Conservation (phyloP, 2,113 vertebrate species). For the Philantomba maxwellii region DNA sequence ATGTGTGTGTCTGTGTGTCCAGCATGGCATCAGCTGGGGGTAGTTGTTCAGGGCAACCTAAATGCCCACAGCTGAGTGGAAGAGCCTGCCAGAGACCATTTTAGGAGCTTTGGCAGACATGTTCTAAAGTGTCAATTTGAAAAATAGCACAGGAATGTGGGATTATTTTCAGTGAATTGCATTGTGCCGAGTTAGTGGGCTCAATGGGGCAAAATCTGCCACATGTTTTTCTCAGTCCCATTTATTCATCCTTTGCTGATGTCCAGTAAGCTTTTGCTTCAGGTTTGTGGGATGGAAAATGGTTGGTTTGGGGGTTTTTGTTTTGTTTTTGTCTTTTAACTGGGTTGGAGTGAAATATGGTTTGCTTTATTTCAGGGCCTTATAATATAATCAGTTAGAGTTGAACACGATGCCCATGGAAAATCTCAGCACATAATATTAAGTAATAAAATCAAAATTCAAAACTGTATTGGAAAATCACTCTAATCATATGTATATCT, state of each 20-base stretch:
- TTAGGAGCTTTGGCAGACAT: slow-evolving; percentile 22
- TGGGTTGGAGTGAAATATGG: background rate
- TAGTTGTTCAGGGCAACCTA: background rate
- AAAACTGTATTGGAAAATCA: background rate
- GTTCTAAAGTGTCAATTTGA: slow-evolving; percentile 20
- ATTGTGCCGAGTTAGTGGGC: background rate
- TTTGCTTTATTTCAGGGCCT: background rate
- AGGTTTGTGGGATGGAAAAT: background rate
- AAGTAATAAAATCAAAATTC: background rate
- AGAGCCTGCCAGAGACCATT: background rate
- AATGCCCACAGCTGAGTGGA: background rate
- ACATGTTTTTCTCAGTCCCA: background rate
- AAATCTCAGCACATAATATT: background rate
- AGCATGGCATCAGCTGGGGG: background rate
- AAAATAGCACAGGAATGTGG: slow-evolving; percentile 33
- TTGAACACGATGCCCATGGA: background rate
- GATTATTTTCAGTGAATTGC: slow-evolving; percentile 21
- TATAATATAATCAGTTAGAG: background rate
- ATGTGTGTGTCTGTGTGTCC: background rate
- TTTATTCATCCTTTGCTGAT: background rate
- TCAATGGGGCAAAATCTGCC: background rate
- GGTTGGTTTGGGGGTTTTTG: background rate
- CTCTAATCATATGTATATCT: background rate
- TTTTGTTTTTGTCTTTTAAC: background rate
- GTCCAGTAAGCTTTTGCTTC: background rate